Percentiles rank a stretch among this genome's conserved stretches.
These are phyloP conservation scores for Tetragonisca angustula DNA, from an alignment of 2,888 invertebrate species.

Conservation along the genomic window DNA sequence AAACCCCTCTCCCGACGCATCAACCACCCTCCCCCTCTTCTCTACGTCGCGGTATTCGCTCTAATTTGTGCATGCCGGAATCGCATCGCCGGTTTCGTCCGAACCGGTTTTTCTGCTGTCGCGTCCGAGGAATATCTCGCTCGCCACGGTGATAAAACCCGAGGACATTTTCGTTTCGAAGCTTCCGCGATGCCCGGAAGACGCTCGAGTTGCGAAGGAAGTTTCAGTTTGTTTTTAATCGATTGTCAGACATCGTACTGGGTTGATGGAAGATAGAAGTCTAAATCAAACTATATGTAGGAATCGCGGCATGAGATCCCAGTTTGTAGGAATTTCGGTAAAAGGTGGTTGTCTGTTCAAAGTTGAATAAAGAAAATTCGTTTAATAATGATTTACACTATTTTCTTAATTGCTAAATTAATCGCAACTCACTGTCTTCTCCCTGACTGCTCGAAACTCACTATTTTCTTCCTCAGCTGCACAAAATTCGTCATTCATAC, in stretches of 20 bases:
- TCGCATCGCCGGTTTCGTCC: constrained; percentile 34
- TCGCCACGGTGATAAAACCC: not conserved
- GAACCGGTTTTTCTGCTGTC: not conserved
- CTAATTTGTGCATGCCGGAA: constrained; percentile 43
- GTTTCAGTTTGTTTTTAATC: not conserved
- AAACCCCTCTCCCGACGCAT: constrained; percentile 48
- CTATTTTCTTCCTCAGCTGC: too few species aligned
- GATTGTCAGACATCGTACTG: not conserved
- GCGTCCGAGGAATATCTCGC: not conserved
- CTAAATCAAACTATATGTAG: not conserved
- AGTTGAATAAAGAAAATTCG: too few species aligned
- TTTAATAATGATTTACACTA: too few species aligned
- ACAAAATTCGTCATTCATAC: too few species aligned
- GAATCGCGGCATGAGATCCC: too few species aligned
- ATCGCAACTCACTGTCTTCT: too few species aligned
- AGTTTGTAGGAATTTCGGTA: too few species aligned
- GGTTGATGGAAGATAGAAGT: not conserved
- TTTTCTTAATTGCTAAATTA: too few species aligned
- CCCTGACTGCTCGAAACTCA: too few species aligned
- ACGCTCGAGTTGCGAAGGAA: not conserved
- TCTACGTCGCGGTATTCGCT: not conserved
- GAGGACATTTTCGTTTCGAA: not conserved
- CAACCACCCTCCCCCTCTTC: constrained; percentile 35
- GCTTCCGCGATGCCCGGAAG: not conserved
- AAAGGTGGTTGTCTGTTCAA: too few species aligned